Evolutionary conservation across 2,113 vertebrate species (phyloP).

Genomic region (Rhynchomys soricoides): DNA sequence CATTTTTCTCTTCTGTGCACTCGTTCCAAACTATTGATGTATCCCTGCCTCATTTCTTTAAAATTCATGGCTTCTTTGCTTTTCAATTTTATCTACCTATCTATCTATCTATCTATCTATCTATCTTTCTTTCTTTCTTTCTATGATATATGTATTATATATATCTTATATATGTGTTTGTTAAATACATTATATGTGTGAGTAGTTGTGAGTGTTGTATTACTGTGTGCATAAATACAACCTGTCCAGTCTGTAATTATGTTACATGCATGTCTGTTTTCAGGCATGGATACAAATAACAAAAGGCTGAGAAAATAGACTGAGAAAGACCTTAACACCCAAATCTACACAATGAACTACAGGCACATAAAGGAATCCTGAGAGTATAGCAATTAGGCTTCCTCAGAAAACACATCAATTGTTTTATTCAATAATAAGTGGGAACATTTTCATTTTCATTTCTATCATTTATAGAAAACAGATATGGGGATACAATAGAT

Average conservation of each 20-base stretch:
- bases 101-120: background rate
- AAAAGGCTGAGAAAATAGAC: background rate
- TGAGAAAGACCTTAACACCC: fast-evolving
- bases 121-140: background rate
- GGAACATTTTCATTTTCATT: background rate
- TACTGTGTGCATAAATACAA: background rate
- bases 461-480: background rate
- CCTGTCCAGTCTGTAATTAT: background rate
- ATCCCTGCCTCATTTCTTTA: background rate
- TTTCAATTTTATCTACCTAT: background rate
- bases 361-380: background rate
- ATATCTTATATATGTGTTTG: background rate
- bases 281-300: background rate
- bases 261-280: background rate
- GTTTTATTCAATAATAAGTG: background rate
- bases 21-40: background rate
- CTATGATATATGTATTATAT: background rate
- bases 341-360: background rate
- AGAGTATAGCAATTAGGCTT: background rate
- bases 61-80: background rate
- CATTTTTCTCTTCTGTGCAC: background rate
- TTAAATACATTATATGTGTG: background rate
- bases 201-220: background rate
- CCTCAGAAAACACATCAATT: background rate
- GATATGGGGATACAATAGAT: background rate